Base-by-base conservation (phyloP, 1,140 invertebrate species). In the Sycophaga agraensis region DNA sequence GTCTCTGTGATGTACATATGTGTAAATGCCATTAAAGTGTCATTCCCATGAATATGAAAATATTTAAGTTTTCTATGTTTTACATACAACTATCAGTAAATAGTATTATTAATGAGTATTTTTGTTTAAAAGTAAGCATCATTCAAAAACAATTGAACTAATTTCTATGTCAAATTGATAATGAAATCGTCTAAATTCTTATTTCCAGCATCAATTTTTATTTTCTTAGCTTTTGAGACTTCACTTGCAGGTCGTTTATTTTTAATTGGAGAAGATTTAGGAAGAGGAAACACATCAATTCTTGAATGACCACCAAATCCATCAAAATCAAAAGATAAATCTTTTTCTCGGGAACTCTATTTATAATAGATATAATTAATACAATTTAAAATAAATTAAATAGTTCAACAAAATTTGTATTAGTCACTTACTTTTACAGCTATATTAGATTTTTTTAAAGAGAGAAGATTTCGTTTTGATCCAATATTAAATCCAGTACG, bases 251-350 rank as follows among this genome's bases (percentile, higher is more conserved):
- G 16, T 57, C 58, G 48, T 65, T 63, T 70, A 0, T 42, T 31
- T 54, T 51, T 66, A 14, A 59, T 67, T 9, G 42, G 0, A 2
- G 43, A 59, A 14, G 7, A 24, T 39, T 28, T 34, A 48, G 14
- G 7, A 19, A 40, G 24, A 17, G 74, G 73, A 63, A 77, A 78
- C 3, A 54, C 43, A 31, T 78, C 73, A 12, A 53, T 16, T 8
- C 67, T 76, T 5, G 73, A 71, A 64, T 77, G 76, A 4, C 76
- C 76, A 22, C 75, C 77, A 28, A 74, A 68, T 49, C 77, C 77
- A 65, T 79, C 68, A 46, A 68, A 77, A 11, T 57, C 53, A 43
- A 64, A 63, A 9, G 57, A 22, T 28, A 35, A 46, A n/a, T 14
- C 42, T 48, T 42, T 55, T 45, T 22, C 37, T 21, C 17, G 6